Base-by-base conservation (phyloP, 2,113 vertebrate genomes). In the Eublepharis macularius region DNA sequence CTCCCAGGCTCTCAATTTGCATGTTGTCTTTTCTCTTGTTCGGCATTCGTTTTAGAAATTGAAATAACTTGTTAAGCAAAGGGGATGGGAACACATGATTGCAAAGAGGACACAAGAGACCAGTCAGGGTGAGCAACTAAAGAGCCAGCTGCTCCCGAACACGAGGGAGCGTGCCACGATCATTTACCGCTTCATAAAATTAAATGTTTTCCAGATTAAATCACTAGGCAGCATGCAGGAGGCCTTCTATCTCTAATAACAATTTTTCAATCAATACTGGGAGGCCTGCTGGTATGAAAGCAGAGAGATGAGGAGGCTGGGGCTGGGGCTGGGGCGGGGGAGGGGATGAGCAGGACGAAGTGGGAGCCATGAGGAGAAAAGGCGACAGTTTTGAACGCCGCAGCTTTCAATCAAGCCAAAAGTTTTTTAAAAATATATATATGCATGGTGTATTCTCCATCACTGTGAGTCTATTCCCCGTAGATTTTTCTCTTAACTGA, bases 141-240 rank as follows among this genome's bases (percentile, higher is more conserved):
- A 95, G 95, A 97, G 95, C 96, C 96, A 97, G 97, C 95, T 97
- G 96, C 96, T 96, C 95, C 95, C 91, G 84, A 97, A 95, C 96
- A 96, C 85, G 86, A 95, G 96, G 95, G 96, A 97, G 95, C 94
- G 85, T 95, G 94, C 95, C 95, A 94, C 96, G 95, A 95, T 97
- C 97, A 97, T 97, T 97, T 97, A 97, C 96, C 95, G 97, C 96
- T 97, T 97, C 96, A 96, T 97, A 96, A 97, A 97, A 97, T 97
- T 97, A 96, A 97, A 97, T 97, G 96, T 97, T 97, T 97, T 97
- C 96, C 95, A 97, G 96, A 98, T 97, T 96, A 97, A 97, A 97
- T 96, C 96, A 96, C 95, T 95, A 95, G 95, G 96, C 94, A 94
- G 95, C 92, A 92, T 94, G 95, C 96, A 94, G 94, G 93, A 95